phyloP scores from a whole-genome alignment of 2,888 invertebrate genomes.

The Seira musarum region DNA sequence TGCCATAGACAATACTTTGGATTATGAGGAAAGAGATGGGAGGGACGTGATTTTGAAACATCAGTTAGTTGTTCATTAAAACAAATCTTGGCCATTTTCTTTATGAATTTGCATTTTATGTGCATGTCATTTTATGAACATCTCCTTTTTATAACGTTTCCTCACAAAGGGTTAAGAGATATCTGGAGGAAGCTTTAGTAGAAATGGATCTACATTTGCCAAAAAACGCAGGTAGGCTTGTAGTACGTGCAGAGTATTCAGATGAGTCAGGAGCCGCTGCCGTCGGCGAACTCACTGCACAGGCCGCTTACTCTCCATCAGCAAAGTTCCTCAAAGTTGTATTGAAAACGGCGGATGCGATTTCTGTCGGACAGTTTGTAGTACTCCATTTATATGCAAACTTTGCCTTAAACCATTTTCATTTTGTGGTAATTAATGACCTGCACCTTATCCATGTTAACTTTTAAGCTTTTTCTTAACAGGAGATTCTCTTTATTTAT shows the following conservation, averaged over 20 bases:
- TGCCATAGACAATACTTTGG: slow-evolving; percentile 8
- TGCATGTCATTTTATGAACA: not conserved
- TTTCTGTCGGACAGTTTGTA: slow-evolving; percentile 75
- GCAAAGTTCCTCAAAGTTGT: slow-evolving; percentile 73
- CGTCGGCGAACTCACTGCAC: slow-evolving; percentile 64
- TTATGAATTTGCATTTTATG: not conserved
- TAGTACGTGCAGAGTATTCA: slow-evolving; percentile 68
- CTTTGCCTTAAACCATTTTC: slow-evolving; percentile 74
- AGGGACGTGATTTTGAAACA: slow-evolving; percentile 50
- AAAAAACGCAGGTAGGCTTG: slow-evolving; percentile 63
- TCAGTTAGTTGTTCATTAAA: slow-evolving; percentile 30
- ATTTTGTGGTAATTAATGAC: slow-evolving; percentile 73
- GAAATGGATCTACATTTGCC: slow-evolving; percentile 70
- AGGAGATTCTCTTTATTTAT: no score
- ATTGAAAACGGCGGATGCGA: slow-evolving; percentile 72
- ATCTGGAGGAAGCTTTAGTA: slow-evolving; percentile 70
- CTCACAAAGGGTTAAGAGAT: slow-evolving; percentile 59
- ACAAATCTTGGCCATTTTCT: not conserved
- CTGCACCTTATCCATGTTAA: not conserved
- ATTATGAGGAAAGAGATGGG: slow-evolving; percentile 25
- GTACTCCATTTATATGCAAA: slow-evolving; percentile 75
- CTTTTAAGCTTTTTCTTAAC: slow-evolving; percentile 26
- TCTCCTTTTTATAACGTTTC: slow-evolving; percentile 12
- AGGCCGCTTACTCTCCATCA: slow-evolving; percentile 72
- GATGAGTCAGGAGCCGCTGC: slow-evolving; percentile 62